phyloP scores from a whole-genome alignment of 2,797 vertebrate species.

The Sebastolobus alascanus region DNA sequence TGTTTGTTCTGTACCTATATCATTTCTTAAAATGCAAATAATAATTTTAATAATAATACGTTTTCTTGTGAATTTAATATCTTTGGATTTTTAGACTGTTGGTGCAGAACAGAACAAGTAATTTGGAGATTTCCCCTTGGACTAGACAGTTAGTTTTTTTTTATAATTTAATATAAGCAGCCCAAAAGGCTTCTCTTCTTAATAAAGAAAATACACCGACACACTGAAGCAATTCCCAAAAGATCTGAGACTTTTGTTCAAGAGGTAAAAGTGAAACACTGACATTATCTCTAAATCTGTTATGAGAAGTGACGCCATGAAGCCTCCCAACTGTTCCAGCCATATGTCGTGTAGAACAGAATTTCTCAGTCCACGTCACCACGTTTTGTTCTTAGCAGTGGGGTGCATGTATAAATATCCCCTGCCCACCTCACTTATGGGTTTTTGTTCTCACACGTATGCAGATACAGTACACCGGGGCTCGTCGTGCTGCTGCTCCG shows the following conservation, averaged over 20 bases:
- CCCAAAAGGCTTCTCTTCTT: background rate
- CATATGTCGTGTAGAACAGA: slow-evolving; percentile 57
- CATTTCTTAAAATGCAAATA: too few relatives aligned
- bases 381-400: slow-evolving; percentile 53
- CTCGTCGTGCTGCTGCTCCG: background rate
- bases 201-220: background rate
- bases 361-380: slow-evolving; percentile 22
- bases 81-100: background rate
- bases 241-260: slow-evolving; percentile 4
- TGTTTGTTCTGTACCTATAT: too few relatives aligned
- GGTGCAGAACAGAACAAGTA: background rate
- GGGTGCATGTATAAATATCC: slow-evolving; percentile 68
- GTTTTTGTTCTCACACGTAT: slow-evolving; percentile 33
- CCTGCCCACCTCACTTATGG: slow-evolving; percentile 61
- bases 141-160: background rate
- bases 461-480: background rate
- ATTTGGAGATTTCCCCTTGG: background rate
- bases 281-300: slow-evolving; percentile 18
- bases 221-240: background rate
- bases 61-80: background rate
- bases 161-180: background rate
- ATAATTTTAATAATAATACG: too few relatives aligned
- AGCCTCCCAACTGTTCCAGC: slow-evolving; percentile 26
- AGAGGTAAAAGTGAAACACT: slow-evolving; percentile 25
- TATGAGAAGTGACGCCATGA: slow-evolving; percentile 22